These are phyloP conservation scores for Acrocyrtus sp. DNA, from an alignment of 2,888 invertebrate species.

Conservation along the genomic window DNA sequence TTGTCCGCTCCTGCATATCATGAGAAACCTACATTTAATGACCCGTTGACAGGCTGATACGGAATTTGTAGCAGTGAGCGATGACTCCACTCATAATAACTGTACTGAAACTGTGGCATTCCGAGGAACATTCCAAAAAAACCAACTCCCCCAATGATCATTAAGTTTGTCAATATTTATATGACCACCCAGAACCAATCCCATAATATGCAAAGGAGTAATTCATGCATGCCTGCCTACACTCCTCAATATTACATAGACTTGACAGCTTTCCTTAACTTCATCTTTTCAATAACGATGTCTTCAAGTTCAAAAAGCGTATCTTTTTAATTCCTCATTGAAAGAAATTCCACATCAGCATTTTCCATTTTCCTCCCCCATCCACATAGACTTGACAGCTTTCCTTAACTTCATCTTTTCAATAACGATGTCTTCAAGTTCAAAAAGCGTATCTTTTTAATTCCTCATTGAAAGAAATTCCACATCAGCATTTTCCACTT, in stretches of 20 bases:
- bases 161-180: slow-evolving; percentile 35
- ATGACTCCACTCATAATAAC: no score
- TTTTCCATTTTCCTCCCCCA: no score
- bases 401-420: slow-evolving; percentile 4
- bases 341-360: no score
- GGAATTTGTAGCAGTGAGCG: slow-evolving; percentile 9
- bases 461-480: no score
- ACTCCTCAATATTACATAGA: neutral
- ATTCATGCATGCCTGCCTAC: no score
- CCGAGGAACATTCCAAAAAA: slow-evolving; percentile 24
- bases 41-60: slow-evolving; percentile 40
- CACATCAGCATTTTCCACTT: no score
- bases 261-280: neutral
- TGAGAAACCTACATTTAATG: slow-evolving; percentile 26
- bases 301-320: neutral
- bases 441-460: no score
- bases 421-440: slow-evolving; percentile 5
- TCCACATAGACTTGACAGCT: slow-evolving; percentile 2
- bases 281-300: neutral
- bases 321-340: no score
- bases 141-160: slow-evolving; percentile 45
- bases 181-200: slow-evolving; percentile 40
- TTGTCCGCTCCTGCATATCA: slow-evolving; percentile 11
- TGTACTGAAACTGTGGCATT: slow-evolving; percentile 9
- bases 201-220: no score